Percentiles rank a stretch among this genome's conserved stretches.
These are phyloP conservation scores for Carassius gibelio DNA, from an alignment of 2,113 vertebrate genomes.

Conservation along the genomic window DNA sequence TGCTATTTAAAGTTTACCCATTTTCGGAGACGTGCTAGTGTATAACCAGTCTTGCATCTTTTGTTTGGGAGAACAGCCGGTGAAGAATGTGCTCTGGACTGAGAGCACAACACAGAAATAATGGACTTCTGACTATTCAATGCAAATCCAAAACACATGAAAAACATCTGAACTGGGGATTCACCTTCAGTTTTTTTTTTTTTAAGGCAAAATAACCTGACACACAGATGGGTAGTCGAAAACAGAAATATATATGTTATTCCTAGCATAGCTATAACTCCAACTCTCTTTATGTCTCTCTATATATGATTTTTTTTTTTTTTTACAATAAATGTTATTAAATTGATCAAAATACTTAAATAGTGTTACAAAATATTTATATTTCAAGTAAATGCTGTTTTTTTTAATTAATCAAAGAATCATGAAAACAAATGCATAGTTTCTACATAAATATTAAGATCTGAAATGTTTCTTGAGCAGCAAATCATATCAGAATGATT, in stretches of 20 bases:
- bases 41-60: not conserved
- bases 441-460: too few species aligned
- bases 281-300: too few species aligned
- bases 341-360: too few species aligned
- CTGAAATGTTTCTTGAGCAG: too few species aligned
- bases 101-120: not conserved
- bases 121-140: not conserved
- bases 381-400: too few species aligned
- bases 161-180: not conserved
- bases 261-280: too few species aligned
- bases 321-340: too few species aligned
- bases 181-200: not conserved
- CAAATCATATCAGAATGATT: too few species aligned
- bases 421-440: too few species aligned
- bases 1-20: not conserved
- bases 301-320: too few species aligned
- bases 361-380: too few species aligned
- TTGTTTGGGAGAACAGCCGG: not conserved
- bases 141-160: not conserved
- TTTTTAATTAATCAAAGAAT: too few species aligned
- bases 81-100: conserved; percentile 39
- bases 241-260: not conserved
- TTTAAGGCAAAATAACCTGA: not conserved
- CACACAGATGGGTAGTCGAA: not conserved
- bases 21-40: not conserved